Conservation (phyloP, 2,888 invertebrate genomes). For the Diaperis boleti region DNA sequence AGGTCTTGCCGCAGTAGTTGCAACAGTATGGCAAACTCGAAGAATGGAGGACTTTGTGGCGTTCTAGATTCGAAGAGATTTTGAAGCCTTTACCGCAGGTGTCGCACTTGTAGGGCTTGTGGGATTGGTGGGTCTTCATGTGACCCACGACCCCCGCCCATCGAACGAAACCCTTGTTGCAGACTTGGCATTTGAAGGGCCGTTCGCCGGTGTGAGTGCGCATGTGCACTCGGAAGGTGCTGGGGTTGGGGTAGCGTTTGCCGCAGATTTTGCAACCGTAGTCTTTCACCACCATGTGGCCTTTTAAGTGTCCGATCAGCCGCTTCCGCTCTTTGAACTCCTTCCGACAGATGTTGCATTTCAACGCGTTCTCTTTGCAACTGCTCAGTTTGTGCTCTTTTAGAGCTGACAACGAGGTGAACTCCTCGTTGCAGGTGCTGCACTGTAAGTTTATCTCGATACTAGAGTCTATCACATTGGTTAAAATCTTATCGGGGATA, state of each 20-base stretch:
- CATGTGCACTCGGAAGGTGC: constrained; percentile 70
- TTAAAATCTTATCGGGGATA: constrained; percentile 43
- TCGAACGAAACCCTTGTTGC: constrained; percentile 62
- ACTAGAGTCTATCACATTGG: constrained; percentile 49
- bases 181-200: constrained; percentile 62
- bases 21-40: constrained; percentile 60
- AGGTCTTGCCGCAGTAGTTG: constrained; percentile 62
- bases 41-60: constrained; percentile 61
- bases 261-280: constrained; percentile 64
- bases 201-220: constrained; percentile 70
- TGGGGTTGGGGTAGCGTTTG: constrained; percentile 63
- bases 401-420: constrained; percentile 52
- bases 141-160: constrained; percentile 63
- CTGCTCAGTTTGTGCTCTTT: constrained; percentile 56
- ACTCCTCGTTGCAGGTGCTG: constrained; percentile 56
- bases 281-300: constrained; percentile 62
- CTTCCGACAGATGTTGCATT: constrained; percentile 62
- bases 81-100: constrained; percentile 62
- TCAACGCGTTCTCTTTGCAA: constrained; percentile 53
- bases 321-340: constrained; percentile 60
- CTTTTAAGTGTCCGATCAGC: constrained; percentile 61
- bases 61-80: constrained; percentile 61
- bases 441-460: constrained; percentile 54
- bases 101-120: constrained; percentile 60
- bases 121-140: constrained; percentile 61